A percentile compares a stretch with the other conserved stretches of the same genome.
phyloP scores from a whole-genome alignment of 1,140 invertebrate genomes.

The Bombus affinis region DNA sequence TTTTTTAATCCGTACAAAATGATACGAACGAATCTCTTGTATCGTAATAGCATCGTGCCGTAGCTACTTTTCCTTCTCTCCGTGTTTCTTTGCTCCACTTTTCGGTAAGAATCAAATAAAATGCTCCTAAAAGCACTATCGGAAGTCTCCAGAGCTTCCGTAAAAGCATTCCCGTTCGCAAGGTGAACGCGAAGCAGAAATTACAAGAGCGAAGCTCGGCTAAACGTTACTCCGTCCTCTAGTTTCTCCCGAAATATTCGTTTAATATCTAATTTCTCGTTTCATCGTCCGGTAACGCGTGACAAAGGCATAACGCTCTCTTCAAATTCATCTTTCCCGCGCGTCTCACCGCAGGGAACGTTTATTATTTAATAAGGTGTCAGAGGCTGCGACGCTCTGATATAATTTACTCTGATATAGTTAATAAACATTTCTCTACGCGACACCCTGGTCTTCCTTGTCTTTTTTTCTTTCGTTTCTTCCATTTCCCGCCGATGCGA shows the following conservation, averaged over 20 bases:
- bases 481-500: not conserved
- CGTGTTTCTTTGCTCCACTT: constrained; percentile 62
- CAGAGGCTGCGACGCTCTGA: constrained; percentile 24
- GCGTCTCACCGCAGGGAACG: constrained; percentile 28
- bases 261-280: constrained; percentile 22
- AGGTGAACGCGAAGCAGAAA: constrained; percentile 39
- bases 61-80: not conserved
- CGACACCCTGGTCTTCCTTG: not conserved
- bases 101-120: constrained; percentile 67
- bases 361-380: constrained; percentile 56
- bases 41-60: constrained; percentile 33
- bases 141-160: constrained; percentile 52
- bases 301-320: not conserved
- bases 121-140: constrained; percentile 59
- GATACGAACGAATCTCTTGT: constrained; percentile 57
- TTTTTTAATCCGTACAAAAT: constrained; percentile 65
- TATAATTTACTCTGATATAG: constrained; percentile 47
- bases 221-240: constrained; percentile 28
- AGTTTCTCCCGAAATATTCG: constrained; percentile 6
- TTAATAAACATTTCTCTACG: constrained; percentile 55
- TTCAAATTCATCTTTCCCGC: constrained; percentile 7
- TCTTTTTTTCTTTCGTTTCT: not conserved
- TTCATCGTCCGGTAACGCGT: not conserved
- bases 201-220: constrained; percentile 33
- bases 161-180: constrained; percentile 53